Conservation (phyloP, 35 echinoderm and acorn worm species). For the Hemicentrotus pulcherrimus region DNA sequence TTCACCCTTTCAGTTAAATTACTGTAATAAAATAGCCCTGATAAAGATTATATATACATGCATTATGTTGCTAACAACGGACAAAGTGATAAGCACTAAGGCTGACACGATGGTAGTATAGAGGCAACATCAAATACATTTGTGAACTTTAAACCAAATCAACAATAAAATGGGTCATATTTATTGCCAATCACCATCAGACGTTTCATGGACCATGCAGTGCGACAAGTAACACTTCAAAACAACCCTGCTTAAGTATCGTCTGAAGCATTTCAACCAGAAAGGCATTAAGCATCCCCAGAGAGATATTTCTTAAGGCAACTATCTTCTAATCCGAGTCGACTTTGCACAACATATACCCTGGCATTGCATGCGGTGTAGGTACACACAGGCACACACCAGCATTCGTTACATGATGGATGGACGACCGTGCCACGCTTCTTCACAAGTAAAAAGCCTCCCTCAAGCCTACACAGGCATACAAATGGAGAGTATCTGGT, state of each 20-base stretch:
- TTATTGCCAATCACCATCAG: background rate
- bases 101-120: too few species aligned
- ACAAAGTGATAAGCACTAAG: too few species aligned
- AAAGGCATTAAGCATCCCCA: background rate
- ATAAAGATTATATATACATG: too few species aligned
- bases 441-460: background rate
- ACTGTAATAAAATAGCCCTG: too few species aligned
- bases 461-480: background rate
- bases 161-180: background rate
- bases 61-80: too few species aligned
- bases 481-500: conserved; percentile 45
- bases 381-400: background rate
- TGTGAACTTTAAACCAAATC: background rate
- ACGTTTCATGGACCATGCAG: background rate
- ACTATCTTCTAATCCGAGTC: background rate
- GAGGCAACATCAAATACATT: too few species aligned
- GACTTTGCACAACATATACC: background rate
- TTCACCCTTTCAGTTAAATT: too few species aligned
- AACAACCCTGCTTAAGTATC: background rate
- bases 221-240: background rate
- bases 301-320: background rate
- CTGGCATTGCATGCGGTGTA: background rate
- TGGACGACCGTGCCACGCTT: background rate
- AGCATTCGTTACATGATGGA: background rate
- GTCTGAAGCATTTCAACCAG: background rate